Evolutionary conservation across 2,113 vertebrate species (phyloP).

Genomic region (Phrynosoma platyrhinos): DNA sequence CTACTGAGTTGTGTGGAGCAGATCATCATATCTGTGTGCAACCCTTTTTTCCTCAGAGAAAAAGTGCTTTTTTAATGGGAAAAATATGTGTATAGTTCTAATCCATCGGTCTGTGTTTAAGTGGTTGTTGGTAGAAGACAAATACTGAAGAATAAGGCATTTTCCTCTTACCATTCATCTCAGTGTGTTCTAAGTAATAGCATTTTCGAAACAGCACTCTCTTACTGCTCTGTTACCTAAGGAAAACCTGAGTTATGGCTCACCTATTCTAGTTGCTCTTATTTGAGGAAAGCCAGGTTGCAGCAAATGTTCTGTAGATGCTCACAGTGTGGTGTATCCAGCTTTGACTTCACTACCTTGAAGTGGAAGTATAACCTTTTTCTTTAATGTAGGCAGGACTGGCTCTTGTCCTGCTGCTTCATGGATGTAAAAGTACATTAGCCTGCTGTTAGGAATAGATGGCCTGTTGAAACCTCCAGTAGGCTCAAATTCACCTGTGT

Average conservation of each 20-base stretch:
- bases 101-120: neutral
- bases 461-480: neutral
- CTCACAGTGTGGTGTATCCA: constrained; percentile 7
- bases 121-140: neutral
- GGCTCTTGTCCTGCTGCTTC: constrained; percentile 19
- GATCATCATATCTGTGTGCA: neutral
- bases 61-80: neutral
- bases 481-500: constrained; percentile 4
- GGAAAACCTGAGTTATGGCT: constrained; percentile 13
- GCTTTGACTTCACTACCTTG: constrained; percentile 24
- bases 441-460: constrained; percentile 40
- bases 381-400: constrained; percentile 26
- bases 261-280: constrained; percentile 21
- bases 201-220: neutral
- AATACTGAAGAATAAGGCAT: neutral
- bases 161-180: neutral
- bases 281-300: constrained; percentile 30
- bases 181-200: neutral
- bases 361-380: constrained; percentile 25
- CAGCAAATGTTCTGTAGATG: constrained; percentile 26
- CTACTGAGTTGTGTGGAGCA: neutral
- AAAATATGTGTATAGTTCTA: neutral
- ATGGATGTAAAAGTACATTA: constrained; percentile 33
- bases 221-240: neutral
- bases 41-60: neutral